These are phyloP conservation scores for Drosophila ironensis DNA, from an alignment of 1,140 invertebrate genomes.

Conservation along the genomic window DNA sequence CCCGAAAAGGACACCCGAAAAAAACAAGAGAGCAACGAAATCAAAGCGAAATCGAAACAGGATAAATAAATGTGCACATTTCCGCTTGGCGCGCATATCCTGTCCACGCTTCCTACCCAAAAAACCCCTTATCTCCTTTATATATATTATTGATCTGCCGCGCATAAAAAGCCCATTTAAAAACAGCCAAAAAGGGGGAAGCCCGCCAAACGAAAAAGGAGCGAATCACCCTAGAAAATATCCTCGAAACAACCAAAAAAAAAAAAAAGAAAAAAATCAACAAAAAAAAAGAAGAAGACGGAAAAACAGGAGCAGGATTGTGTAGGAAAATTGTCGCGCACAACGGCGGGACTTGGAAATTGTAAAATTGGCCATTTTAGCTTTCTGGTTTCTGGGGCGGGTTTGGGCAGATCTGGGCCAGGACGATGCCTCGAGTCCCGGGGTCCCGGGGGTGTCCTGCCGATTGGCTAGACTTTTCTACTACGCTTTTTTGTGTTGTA, in stretches of 20 bases:
- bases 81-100: conserved; percentile 77
- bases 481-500: conserved; percentile 1
- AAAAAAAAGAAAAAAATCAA: conserved; percentile 7
- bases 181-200: conserved; percentile 43
- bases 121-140: conserved; percentile 34
- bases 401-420: too few relatives aligned
- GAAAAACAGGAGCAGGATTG: conserved; percentile 15
- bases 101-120: conserved; percentile 65
- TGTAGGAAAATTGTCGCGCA: conserved; percentile 70
- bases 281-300: neutral
- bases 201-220: conserved; percentile 17
- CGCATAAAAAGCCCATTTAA: conserved; percentile 80
- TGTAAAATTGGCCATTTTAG: conserved; percentile 78
- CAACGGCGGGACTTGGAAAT: conserved; percentile 53
- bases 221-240: too few relatives aligned
- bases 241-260: too few relatives aligned
- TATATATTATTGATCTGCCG: conserved; percentile 80
- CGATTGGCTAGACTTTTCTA: conserved; percentile 30
- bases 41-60: conserved; percentile 79
- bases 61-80: conserved; percentile 81
- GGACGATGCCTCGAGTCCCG: conserved; percentile 20
- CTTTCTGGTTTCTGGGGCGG: conserved; percentile 53
- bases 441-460: neutral
- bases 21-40: conserved; percentile 34
- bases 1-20: conserved; percentile 20